These are phyloP conservation scores for Gorilla gorilla DNA, from an alignment of 2,113 vertebrate species.

Conservation along the genomic window DNA sequence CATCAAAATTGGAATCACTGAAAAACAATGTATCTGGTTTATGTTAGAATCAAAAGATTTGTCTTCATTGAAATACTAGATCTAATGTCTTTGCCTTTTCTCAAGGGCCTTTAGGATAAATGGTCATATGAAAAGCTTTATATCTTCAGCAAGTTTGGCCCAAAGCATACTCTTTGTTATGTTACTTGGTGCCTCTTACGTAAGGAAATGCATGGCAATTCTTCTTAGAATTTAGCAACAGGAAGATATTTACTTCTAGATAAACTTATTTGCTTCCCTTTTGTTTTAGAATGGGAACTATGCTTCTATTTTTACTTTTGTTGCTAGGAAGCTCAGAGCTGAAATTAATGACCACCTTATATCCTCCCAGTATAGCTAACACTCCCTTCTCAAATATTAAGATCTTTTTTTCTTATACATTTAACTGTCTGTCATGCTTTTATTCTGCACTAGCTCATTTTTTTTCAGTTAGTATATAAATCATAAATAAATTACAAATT, in stretches of 20 bases:
- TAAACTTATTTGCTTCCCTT: constrained; percentile 41
- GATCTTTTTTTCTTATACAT: neutral
- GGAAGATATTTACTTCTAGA: constrained; percentile 63
- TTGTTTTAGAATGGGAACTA: constrained; percentile 53
- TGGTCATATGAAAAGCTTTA: neutral
- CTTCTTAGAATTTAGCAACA: constrained; percentile 56
- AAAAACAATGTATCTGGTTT: neutral
- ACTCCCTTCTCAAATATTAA: constrained; percentile 11
- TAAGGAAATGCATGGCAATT: constrained; percentile 39
- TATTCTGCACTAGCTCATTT: neutral
- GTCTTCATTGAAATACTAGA: neutral
- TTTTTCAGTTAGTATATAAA: neutral
- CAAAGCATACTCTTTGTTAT: neutral
- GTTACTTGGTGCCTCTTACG: neutral
- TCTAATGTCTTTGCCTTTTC: constrained; percentile 17
- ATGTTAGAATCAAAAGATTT: constrained; percentile 11
- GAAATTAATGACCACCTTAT: neutral
- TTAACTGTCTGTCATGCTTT: neutral
- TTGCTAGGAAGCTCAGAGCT: constrained; percentile 51
- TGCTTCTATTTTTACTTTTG: constrained; percentile 58
- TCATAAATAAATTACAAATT: constrained; percentile 26
- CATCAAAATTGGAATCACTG: neutral
- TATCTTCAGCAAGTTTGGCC: neutral
- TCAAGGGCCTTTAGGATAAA: neutral
- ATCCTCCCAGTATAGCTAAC: neutral